These are phyloP conservation scores for Paragorgia papillata DNA, from an alignment of 92 coral and sea anemone genomes.

Conservation along the genomic window DNA sequence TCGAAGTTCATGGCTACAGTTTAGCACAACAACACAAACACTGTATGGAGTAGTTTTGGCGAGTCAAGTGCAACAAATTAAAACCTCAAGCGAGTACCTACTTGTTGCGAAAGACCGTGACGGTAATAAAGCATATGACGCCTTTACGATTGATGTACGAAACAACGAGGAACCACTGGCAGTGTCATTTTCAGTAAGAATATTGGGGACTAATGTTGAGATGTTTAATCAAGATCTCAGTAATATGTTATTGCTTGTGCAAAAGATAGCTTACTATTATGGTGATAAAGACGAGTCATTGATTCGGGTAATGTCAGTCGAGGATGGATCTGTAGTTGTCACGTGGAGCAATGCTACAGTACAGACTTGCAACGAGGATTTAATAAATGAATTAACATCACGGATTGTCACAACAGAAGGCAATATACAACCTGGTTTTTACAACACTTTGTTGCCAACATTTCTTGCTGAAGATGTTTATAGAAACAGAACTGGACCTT, in stretches of 20 bases:
- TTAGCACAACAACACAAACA: constrained; percentile 65
- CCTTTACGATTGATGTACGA: constrained; percentile 49
- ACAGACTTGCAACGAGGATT: constrained; percentile 74
- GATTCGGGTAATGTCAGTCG: constrained; percentile 62
- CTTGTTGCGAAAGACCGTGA: constrained; percentile 72
- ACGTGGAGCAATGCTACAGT: constrained; percentile 89
- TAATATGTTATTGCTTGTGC: constrained; percentile 68
- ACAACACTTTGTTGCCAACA: constrained; percentile 61
- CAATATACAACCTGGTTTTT: constrained; percentile 63
- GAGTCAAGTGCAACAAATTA: not conserved
- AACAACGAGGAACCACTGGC: constrained; percentile 45
- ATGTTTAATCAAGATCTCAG: constrained; percentile 55
- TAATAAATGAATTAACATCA: constrained; percentile 56
- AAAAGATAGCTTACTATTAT: constrained; percentile 64
- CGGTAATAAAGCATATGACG: constrained; percentile 70
- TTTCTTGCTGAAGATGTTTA: constrained; percentile 62
- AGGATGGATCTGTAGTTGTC: constrained; percentile 75
- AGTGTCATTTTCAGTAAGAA: constrained; percentile 61
- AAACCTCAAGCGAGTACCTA: constrained; percentile 43
- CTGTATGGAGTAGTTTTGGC: constrained; percentile 76
- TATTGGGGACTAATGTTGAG: constrained; percentile 40
- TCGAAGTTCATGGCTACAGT: constrained; percentile 76
- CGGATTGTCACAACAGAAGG: constrained; percentile 60
- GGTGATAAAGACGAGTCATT: constrained; percentile 62
- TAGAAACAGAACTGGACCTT: constrained; percentile 65